Conservation (phyloP, 2,797 vertebrate species). For the Myotis planiceps region DNA sequence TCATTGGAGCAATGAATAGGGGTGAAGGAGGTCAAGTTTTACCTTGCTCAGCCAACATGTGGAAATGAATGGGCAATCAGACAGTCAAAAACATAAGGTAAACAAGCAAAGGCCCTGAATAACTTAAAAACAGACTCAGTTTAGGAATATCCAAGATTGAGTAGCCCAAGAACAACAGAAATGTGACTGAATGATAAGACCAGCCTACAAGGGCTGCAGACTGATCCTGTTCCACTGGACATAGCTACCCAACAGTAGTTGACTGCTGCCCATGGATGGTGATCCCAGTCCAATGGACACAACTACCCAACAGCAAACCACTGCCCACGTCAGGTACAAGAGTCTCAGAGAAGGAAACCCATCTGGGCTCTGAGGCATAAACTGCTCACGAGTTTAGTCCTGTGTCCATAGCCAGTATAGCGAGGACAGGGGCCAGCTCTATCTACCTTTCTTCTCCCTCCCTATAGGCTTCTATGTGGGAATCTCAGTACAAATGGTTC, state of each 20-base stretch:
- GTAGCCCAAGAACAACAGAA: background rate
- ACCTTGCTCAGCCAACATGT: background rate
- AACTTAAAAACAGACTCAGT: background rate
- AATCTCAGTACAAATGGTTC: background rate
- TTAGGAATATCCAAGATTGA: background rate
- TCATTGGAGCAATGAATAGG: background rate
- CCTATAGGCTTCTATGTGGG: background rate
- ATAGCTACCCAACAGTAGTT: background rate
- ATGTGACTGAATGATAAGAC: background rate
- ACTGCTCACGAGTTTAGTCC: background rate
- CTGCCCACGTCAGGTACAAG: rapidly evolving
- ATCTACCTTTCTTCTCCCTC: background rate
- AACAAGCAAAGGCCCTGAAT: background rate
- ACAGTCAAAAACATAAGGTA: background rate
- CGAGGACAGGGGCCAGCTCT: background rate
- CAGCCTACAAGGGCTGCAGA: background rate
- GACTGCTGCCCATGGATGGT: background rate
- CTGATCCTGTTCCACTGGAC: background rate
- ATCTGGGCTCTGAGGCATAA: background rate
- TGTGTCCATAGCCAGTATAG: background rate
- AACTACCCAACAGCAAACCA: background rate
- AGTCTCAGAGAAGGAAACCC: background rate
- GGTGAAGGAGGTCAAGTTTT: background rate
- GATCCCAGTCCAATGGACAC: background rate
- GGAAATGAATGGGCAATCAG: background rate